A percentile compares a stretch with the other conserved stretches of the same genome.
phyloP scores from a whole-genome alignment of 2,888 invertebrate species.

The Nowickia ferox region DNA sequence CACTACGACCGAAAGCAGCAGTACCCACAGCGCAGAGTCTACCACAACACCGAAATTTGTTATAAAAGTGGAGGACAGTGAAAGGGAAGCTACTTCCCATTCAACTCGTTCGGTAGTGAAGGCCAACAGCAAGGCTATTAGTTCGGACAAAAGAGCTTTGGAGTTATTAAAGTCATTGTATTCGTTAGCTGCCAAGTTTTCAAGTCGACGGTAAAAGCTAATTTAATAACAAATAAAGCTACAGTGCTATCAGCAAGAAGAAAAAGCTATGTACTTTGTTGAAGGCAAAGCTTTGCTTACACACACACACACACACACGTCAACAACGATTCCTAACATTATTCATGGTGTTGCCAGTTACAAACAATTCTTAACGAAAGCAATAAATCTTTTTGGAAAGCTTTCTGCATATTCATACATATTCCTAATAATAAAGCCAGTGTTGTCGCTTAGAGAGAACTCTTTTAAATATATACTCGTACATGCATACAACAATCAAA shows the following conservation, averaged over 20 bases:
- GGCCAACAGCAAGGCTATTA: constrained; percentile 74
- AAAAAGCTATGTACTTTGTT: constrained; percentile 21
- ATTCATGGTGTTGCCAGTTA: constrained; percentile 57
- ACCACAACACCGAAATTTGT: constrained; percentile 80
- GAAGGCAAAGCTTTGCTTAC: constrained; percentile 41
- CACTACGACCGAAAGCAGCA: constrained; percentile 74
- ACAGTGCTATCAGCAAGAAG: constrained; percentile 10
- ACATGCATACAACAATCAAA: background rate
- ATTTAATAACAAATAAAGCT: too few relatives aligned
- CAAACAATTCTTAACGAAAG: constrained; percentile 30
- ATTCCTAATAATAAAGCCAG: constrained; percentile 52
- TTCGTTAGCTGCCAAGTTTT: constrained; percentile 91
- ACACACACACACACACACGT: constrained; percentile 13
- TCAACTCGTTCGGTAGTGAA: constrained; percentile 74
- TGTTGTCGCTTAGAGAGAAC: constrained; percentile 55
- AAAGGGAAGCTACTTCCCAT: constrained; percentile 73
- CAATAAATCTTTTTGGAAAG: constrained; percentile 9
- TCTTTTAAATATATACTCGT: background rate
- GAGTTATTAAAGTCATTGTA: constrained; percentile 93
- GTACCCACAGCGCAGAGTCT: constrained; percentile 77
- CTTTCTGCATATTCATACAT: constrained; percentile 26
- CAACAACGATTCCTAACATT: constrained; percentile 66
- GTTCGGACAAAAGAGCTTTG: constrained; percentile 90
- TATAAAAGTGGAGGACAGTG: constrained; percentile 81
- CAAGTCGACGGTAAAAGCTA: constrained; percentile 85